Evolutionary conservation across 2,797 vertebrate genomes (phyloP).

Genomic region (Microtus agrestis): DNA sequence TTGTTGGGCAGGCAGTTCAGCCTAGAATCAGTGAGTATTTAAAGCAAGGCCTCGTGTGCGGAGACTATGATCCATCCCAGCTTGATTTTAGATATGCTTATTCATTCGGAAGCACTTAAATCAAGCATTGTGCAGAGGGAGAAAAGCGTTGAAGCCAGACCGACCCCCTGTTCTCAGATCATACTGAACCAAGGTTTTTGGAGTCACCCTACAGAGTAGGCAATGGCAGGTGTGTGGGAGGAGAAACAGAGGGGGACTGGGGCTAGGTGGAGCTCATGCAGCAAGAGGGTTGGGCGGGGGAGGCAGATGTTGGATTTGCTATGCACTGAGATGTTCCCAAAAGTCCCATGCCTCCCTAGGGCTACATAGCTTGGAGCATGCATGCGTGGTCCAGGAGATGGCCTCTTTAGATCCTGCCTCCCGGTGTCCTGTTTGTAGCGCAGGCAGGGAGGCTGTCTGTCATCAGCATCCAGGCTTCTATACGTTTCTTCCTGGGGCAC

Average conservation of each 20-base stretch:
- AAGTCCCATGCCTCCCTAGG: background rate
- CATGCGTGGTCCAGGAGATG: rapidly evolving
- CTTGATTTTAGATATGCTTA: background rate
- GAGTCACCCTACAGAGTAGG: background rate
- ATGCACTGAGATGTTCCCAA: background rate
- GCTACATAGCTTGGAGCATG: background rate
- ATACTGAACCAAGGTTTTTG: background rate
- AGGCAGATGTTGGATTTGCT: background rate
- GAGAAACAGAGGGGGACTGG: background rate
- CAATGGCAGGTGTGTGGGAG: background rate
- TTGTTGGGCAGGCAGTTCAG: background rate
- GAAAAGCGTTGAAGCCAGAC: background rate
- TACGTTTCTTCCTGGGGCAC: background rate
- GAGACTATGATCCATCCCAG: background rate
- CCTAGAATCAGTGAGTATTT: background rate
- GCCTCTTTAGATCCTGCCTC: background rate
- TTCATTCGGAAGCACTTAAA: background rate
- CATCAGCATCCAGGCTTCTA: background rate
- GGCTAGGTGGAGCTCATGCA: background rate
- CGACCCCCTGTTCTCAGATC: too few species aligned
- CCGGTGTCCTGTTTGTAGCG: rapidly evolving
- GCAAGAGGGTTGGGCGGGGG: background rate
- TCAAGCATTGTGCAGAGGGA: background rate
- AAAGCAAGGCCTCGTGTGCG: background rate
- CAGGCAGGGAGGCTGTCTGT: background rate